Evolutionary conservation across 2,797 vertebrate species (phyloP), one percentile per base, ranked within the genome.

Genomic region (Halcyon smyrnensis): DNA sequence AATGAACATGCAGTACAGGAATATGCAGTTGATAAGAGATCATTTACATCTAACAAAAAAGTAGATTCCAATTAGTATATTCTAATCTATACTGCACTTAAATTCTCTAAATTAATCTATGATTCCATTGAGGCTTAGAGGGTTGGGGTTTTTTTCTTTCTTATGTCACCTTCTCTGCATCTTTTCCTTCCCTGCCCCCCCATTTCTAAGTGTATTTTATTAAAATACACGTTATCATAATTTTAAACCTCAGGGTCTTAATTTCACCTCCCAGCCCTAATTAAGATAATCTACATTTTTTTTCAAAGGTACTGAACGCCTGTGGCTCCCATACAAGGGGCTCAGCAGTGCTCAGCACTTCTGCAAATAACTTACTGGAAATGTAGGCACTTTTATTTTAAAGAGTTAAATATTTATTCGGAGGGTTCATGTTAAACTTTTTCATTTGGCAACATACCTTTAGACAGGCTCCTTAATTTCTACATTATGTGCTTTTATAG

Each of bases 401-500:
- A 65, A 28, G 54, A 73, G 86, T 90, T 90, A 89, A 93, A 95
- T 93, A 95, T 94, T 89, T 82, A 92, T 93, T 91, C 65, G 89
- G 89, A 87, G 89, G n/a, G 24, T 54, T 89, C 50, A 23, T 8
- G 7, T 82, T 88, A 95, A 87, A 73, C 20, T 36, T 62, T 74
- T 71, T 90, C 28, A 50, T 89, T 95, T 83, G 53, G 48, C 87
- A 93, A 62, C 6, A 45, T 73, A 84, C 21, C 19, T 92, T 95
- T 87, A 75, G 50, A 71, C 5, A 23, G 60, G 36, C 6, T 91
- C 15, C 67, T 78, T 94, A 71, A 78, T 84, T 91, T 93, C 32
- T 76, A 21, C 39, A 25, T 41, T 83, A 15, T 70, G 17, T 3
- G 1, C 15, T 85, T 87, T 65, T 71, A n/a, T n/a, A 85, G 27